Base-by-base conservation (phyloP, 92 coral and sea anemone genomes). In the Paramuricea clavata region DNA sequence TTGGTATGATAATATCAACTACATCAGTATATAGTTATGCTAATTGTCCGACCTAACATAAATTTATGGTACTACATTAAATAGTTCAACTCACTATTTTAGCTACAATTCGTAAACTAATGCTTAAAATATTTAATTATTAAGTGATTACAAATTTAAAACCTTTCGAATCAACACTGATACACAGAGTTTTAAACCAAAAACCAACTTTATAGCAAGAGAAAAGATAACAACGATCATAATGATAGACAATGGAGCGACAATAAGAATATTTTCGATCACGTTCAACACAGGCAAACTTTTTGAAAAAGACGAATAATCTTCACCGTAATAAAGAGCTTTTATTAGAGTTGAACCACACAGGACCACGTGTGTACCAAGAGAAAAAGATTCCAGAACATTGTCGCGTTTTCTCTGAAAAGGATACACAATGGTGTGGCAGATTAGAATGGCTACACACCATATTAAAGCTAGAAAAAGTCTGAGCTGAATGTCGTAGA, bases 371-470 rank as follows among this genome's bases (percentile, higher is more conserved):
- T 39, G 44, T 4, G 44, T 39, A 4, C 5, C 44, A 10, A 39
- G 44, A 54, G 62, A 21, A 21, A 54, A 19, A 54, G 62, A 19
- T 21, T 54, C 62, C 25, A 54, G 62, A 10, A 54, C 62, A 21
- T 54, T 54, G 27, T 54, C 62, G 8, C 62, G 23, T 19, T 19
- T 54, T 16, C 6, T 2, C 8, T 54, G 23, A 19, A 54, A 54
- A 21, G 62, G 62, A 19, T 21, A 0, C 7, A 54, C 62, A 21
- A 54, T 1, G 4, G 57, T 78, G n/a, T 60, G 71, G 26, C 4
- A n/a, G 65, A 78, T 21, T 2, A 78, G 28, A 52, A 78, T 57
- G 30, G 57, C 56, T 23, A 78, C 72, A 28, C 83, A 78, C 15
- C 27, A 10, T 35, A 13, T 19, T 21, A 54, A 19, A 19, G 62